phyloP scores from a whole-genome alignment of 2,888 invertebrate species.

The Anoplius nigerrimus region DNA sequence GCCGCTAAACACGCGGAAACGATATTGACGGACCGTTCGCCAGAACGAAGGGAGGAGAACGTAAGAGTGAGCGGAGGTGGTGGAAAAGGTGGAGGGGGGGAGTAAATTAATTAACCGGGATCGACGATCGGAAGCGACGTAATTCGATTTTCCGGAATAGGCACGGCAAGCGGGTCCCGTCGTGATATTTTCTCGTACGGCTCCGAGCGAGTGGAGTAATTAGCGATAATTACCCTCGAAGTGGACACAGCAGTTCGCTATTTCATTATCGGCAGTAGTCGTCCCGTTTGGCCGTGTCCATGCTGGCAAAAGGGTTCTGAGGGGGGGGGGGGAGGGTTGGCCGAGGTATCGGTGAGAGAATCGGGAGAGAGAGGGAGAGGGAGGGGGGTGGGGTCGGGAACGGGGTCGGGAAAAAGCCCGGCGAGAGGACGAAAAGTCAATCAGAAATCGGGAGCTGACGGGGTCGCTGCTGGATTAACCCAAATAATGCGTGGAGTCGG shows the following conservation, averaged over 20 bases:
- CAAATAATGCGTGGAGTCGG: constrained; percentile 7
- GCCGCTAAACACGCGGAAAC: too few relatives aligned
- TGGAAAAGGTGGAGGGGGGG: too few relatives aligned
- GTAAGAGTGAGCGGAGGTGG: too few relatives aligned
- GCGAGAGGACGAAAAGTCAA: constrained; percentile 1
- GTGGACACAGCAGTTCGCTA: constrained; percentile 36
- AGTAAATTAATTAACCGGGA: too few relatives aligned
- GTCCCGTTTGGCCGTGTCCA: constrained; percentile 1
- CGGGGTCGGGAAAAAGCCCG: neutral
- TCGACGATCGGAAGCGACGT: too few relatives aligned
- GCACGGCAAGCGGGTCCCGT: too few relatives aligned
- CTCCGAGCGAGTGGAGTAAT: neutral
- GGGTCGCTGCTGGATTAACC: constrained; percentile 2
- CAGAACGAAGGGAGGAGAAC: too few relatives aligned
- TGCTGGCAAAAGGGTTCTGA: neutral
- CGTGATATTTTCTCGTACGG: neutral
- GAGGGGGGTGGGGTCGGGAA: neutral
- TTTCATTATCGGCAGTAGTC: constrained; percentile 47
- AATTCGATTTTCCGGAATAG: too few relatives aligned
- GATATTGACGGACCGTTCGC: too few relatives aligned
- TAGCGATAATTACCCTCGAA: constrained; percentile 41
- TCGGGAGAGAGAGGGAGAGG: neutral
- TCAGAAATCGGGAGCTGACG: constrained; percentile 10
- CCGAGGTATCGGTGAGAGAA: too few relatives aligned
- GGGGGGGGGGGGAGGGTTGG: neutral